These are phyloP conservation scores for Gallinago nigripennis DNA, from an alignment of 2,797 vertebrate genomes.

Conservation along the genomic window DNA sequence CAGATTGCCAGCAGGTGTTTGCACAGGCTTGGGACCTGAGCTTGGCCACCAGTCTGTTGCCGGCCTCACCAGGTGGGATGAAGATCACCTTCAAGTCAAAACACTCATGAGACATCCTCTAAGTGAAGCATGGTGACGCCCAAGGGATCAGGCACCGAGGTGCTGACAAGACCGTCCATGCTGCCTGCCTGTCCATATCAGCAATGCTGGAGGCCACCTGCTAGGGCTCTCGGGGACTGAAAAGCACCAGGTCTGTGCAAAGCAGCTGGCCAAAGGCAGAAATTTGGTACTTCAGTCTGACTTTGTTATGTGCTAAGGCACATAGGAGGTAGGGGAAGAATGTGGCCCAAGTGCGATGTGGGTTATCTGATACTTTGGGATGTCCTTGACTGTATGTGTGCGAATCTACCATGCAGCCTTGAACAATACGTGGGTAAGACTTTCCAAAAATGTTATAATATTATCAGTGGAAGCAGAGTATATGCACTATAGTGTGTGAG, in stretches of 20 bases:
- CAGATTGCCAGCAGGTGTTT: not conserved
- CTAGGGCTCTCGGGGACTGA: not conserved
- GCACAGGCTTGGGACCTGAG: not conserved
- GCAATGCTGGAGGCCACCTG: not conserved
- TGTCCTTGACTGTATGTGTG: not conserved
- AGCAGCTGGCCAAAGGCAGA: not conserved
- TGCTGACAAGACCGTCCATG: not conserved
- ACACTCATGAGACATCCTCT: not conserved
- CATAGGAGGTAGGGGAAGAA: not conserved
- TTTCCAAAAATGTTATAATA: not conserved
- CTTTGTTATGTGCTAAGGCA: not conserved
- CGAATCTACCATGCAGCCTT: not conserved
- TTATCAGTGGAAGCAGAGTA: not conserved
- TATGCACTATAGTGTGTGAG: accelerated
- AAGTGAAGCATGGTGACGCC: accelerated
- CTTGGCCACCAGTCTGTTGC: not conserved
- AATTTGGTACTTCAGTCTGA: not conserved
- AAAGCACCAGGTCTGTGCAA: not conserved
- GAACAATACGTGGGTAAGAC: not conserved
- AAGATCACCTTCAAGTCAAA: not conserved
- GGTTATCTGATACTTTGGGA: not conserved
- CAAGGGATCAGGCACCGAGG: not conserved
- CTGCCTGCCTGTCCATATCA: accelerated
- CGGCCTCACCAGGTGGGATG: not conserved
- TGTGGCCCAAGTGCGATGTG: accelerated